Base-by-base conservation (phyloP, 2,797 vertebrate species). In the Clarias platycephalus region DNA sequence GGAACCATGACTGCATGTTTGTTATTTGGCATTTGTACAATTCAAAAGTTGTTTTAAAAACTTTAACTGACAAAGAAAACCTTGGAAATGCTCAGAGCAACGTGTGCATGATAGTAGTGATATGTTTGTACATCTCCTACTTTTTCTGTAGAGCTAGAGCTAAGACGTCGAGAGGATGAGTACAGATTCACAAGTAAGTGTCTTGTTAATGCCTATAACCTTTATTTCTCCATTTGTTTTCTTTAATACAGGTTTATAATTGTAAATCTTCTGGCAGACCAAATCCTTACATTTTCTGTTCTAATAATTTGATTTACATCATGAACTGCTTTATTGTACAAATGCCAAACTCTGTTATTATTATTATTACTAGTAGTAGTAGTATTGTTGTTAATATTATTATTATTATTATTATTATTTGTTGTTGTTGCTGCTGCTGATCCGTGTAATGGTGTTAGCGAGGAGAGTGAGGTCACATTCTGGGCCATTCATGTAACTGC, bases 181-280 rank as follows among this genome's bases (percentile, higher is more conserved):
- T 97, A 97, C 96, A 96, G 96, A 96, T 96, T 97, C 91, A 96
- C 96, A 96, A 97, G 96, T 97, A 96, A 97, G 96, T 97, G 91
- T 74, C 37, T 66, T 83, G 82, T 79, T 74, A 68, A 83, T 67
- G 80, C 55, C 79, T 75, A 75, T 57, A 67, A 85, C 15, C 64
- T 80, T 28, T 7, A 8, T 90, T 89, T 93, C 88, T 92, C 92
- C 85, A 60, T 58, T 88, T 90, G 1, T 5, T 81, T 34, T 76
- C 28, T 84, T 5, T 75, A 58, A 63, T 62, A 81, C 10, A 77
- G 31, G 44, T 53, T 53, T 83, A n/a, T 53, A 15, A 58, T 72
- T 62, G 15, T 60, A 70, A 71, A 80, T 53, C 49, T n/a, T 13
- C 75, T 71, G 72, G 62, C 18, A 4, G 70, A 82, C 67, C 4